Evolutionary conservation across 2,797 vertebrate species (phyloP).

Genomic region (Benthosema pterotum): DNA sequence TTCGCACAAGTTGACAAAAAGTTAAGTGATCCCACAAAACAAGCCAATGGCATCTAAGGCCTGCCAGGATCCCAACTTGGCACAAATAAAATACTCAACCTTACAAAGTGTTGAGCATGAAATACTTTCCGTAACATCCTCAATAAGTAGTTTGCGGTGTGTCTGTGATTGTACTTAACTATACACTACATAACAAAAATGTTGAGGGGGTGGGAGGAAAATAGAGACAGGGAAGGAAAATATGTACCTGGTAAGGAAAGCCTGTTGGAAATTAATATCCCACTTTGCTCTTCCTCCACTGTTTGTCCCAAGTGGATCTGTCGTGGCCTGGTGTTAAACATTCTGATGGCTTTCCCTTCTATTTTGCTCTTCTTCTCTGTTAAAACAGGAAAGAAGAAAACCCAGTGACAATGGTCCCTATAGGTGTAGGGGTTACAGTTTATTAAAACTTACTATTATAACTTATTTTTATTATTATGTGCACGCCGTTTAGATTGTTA

Average conservation of each 20-base stretch:
- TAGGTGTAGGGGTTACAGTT: slow-evolving; percentile 8
- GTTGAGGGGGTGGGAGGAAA: slow-evolving; percentile 15
- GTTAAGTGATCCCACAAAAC: slow-evolving; percentile 43
- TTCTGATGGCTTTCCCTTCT: slow-evolving; percentile 75
- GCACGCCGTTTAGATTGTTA: too few relatives aligned
- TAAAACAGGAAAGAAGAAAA: slow-evolving; percentile 70
- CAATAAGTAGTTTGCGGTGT: slow-evolving; percentile 34
- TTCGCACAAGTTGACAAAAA: slow-evolving; percentile 38
- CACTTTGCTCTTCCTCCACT: slow-evolving; percentile 63
- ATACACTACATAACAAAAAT: neutral
- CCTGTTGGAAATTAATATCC: slow-evolving; percentile 69
- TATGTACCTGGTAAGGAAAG: slow-evolving; percentile 35
- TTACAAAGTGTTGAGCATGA: slow-evolving; percentile 28
- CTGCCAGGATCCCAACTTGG: slow-evolving; percentile 35
- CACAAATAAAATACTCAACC: slow-evolving; percentile 24
- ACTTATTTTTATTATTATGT: slow-evolving; percentile 10
- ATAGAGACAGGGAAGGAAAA: slow-evolving; percentile 17
- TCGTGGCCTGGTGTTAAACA: slow-evolving; percentile 46
- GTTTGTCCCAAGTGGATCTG: slow-evolving; percentile 46
- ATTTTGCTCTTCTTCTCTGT: too few relatives aligned
- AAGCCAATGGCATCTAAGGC: slow-evolving; percentile 27
- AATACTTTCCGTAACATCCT: slow-evolving; percentile 42
- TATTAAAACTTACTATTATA: slow-evolving; percentile 19
- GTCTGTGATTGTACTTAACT: slow-evolving; percentile 39
- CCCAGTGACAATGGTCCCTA: neutral